Percentiles rank a stretch among this genome's conserved stretches.
phyloP scores from a whole-genome alignment of 2,797 vertebrate genomes.

The Etheostoma nigrum region DNA sequence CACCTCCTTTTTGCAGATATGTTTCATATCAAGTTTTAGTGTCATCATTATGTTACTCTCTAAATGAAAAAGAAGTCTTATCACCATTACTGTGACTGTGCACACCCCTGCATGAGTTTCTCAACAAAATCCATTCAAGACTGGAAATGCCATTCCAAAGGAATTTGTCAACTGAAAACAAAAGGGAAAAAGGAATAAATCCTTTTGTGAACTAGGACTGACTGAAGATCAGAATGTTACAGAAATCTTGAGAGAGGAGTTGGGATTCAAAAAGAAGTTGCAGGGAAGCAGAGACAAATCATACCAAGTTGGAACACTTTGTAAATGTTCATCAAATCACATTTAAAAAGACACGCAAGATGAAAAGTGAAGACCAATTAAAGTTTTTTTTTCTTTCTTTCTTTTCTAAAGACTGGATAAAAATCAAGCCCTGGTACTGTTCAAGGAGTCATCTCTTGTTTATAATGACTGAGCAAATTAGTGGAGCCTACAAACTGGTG shows the following conservation, averaged over 20 bases:
- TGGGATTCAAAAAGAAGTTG: slow-evolving; percentile 73
- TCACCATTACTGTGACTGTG: slow-evolving; percentile 96
- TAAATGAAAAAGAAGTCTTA: slow-evolving; percentile 91
- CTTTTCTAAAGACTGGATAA: slow-evolving; percentile 82
- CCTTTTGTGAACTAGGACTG: slow-evolving; percentile 81
- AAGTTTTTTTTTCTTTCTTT: slow-evolving; percentile 66
- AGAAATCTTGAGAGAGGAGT: slow-evolving; percentile 71
- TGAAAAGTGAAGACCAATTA: slow-evolving; percentile 80
- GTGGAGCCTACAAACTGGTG: slow-evolving; percentile 83
- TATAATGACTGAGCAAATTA: slow-evolving; percentile 81
- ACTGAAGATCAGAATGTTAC: slow-evolving; percentile 81
- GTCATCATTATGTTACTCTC: slow-evolving; percentile 95
- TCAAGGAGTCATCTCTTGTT: slow-evolving; percentile 82
- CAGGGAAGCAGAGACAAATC: slow-evolving; percentile 80
- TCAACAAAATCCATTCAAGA: slow-evolving; percentile 93
- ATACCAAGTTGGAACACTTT: slow-evolving; percentile 82
- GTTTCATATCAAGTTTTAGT: slow-evolving; percentile 99
- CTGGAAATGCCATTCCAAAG: slow-evolving; percentile 90
- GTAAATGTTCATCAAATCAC: slow-evolving; percentile 87
- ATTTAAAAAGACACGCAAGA: slow-evolving; percentile 79
- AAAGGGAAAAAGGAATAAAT: slow-evolving; percentile 76
- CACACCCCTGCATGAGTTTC: slow-evolving; percentile 98
- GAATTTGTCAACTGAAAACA: slow-evolving; percentile 84
- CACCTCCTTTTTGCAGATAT: slow-evolving; percentile 95
- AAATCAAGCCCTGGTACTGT: slow-evolving; percentile 84